Percentiles rank a stretch among this genome's conserved stretches.
Evolutionary conservation across 2,888 invertebrate species (phyloP).

Genomic region (Agonopterix subpropinquella): DNA sequence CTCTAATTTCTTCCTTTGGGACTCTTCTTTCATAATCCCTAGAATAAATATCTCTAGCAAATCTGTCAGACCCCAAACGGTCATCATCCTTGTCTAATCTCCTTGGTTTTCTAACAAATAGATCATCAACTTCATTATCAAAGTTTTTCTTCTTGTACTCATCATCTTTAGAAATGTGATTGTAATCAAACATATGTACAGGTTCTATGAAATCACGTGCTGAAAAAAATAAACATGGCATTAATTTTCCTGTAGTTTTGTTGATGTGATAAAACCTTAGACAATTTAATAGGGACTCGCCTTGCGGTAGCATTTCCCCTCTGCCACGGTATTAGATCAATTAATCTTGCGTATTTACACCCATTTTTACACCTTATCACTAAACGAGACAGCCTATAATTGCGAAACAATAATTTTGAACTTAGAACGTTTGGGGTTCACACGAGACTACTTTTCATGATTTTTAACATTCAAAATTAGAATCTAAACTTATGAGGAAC

Average conservation of each 20-base stretch:
- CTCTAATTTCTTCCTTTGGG: constrained; percentile 6
- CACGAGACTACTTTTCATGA: no score
- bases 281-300: no score
- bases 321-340: no score
- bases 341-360: no score
- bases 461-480: no score
- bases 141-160: constrained; percentile 49
- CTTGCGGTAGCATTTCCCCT: no score
- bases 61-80: constrained; percentile 22
- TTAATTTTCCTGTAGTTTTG: neutral
- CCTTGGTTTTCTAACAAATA: constrained; percentile 43
- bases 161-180: constrained; percentile 74
- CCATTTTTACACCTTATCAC: no score
- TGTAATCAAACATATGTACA: constrained; percentile 82
- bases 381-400: no score
- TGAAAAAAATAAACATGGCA: constrained; percentile 28
- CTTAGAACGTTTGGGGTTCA: no score
- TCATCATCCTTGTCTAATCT: constrained; percentile 21
- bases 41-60: constrained; percentile 24
- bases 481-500: no score
- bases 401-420: no score
- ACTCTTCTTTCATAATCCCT: constrained; percentile 25
- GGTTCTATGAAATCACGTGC: constrained; percentile 77
- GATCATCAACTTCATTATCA: constrained; percentile 52
- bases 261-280: no score